These are phyloP conservation scores for Habrosyne pyritoides DNA, from an alignment of 2,888 invertebrate genomes.

Conservation along the genomic window DNA sequence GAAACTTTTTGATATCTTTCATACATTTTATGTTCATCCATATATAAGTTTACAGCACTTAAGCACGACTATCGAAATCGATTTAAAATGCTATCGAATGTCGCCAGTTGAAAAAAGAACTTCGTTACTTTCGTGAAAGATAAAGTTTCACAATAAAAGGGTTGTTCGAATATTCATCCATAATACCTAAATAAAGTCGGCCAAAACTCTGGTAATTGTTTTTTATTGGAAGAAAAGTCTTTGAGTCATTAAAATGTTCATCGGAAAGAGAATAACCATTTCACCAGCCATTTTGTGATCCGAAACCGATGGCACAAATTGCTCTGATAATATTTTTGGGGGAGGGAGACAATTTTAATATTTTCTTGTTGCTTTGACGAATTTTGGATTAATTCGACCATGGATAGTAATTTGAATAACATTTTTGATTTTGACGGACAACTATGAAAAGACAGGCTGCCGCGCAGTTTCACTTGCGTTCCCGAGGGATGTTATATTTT, in stretches of 20 bases:
- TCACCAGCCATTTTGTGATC: not conserved
- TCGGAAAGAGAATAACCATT: not conserved
- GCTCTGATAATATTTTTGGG: not conserved
- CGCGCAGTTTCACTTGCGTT: too few species aligned
- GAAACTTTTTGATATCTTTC: not conserved
- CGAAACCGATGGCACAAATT: not conserved
- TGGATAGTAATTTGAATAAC: not conserved
- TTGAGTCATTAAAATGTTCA: not conserved
- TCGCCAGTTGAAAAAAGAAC: not conserved
- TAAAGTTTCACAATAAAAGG: slow-evolving; percentile 2
- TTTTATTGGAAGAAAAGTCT: not conserved
- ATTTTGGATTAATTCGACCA: not conserved
- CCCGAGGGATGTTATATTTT: too few species aligned
- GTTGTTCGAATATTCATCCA: not conserved
- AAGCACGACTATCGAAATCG: slow-evolving; percentile 7
- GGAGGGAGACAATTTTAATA: not conserved
- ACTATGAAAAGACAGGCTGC: not conserved
- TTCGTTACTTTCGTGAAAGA: not conserved
- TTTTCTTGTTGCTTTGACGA: not conserved
- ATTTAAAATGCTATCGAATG: not conserved
- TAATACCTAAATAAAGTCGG: not conserved
- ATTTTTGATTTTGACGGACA: not conserved
- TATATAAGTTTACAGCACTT: not conserved
- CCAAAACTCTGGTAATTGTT: not conserved
- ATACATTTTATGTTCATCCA: not conserved